Evolutionary conservation across 1,140 invertebrate species (phyloP), one percentile per base, ranked within the genome.

Genomic region (Leucophenga varia): DNA sequence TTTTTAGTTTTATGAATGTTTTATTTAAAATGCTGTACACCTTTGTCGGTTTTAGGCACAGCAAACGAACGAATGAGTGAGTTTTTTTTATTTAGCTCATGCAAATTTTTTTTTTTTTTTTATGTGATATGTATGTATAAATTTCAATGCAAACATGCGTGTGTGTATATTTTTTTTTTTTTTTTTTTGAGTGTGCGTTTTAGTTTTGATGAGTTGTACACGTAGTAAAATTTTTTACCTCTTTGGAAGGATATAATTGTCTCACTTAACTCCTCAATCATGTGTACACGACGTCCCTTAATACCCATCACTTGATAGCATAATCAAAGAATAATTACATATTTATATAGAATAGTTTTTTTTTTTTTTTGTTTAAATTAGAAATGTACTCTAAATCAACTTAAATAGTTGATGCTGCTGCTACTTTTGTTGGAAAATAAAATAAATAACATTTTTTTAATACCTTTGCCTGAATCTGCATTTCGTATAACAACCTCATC

Each of bases 221-320:
- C n/a, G n/a, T n/a, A n/a, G n/a, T n/a, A n/a, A n/a, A n/a, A 34
- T 18, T 42, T 44, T 79, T 88, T 89, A 95, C 92, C 93, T 93
- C 93, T 86, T 85, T 97, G 93, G 84, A 97, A 96, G 75, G 92
- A 95, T 82, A 97, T 95, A 79, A 96, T 92, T 67, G 93, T 96
- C 81, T 95, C 91, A 81, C 91, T 95, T 77, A 96, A 84, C 81
- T 95, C 92, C 84, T 97, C 94, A 77, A 97, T 96, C 88, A 95
- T 92, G 82, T 95, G 93, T 77, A 96, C 93, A 74, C 94, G 83
- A 72, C 93, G 84, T 75, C 94, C 94, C 81, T 95, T 95, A 85
- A 97, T 95, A 81, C 94, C 94, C 94, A 97, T 97, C 80, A 97
- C 93, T 95, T 84, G 78, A 82, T 19, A 35, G 5, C 48, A 31